phyloP scores from a whole-genome alignment of 2,797 vertebrate genomes.

The Podarcis siculus region DNA sequence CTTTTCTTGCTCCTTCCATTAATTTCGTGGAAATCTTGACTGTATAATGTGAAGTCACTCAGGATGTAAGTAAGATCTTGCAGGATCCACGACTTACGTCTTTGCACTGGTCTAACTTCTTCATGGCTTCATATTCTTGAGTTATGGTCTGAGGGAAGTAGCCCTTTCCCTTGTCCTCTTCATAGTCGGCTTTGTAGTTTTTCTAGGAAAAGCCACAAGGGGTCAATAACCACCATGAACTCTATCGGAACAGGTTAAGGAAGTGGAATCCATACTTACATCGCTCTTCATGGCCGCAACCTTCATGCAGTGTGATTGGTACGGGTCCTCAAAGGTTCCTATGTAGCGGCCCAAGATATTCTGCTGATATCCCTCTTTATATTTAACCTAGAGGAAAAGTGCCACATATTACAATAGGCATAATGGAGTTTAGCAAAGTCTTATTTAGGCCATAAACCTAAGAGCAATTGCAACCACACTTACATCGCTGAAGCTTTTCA shows the following conservation, averaged over 20 bases:
- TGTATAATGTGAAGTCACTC: not conserved
- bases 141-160: slow-evolving; percentile 97
- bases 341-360: slow-evolving; percentile 94
- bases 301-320: slow-evolving; percentile 89
- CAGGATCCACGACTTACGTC: slow-evolving; percentile 84
- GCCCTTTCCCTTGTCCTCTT: slow-evolving; percentile 91
- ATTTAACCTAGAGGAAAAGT: slow-evolving; percentile 79
- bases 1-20: not conserved
- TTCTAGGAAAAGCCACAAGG: slow-evolving; percentile 80
- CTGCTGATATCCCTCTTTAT: slow-evolving; percentile 90
- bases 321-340: slow-evolving; percentile 93
- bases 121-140: slow-evolving; percentile 90
- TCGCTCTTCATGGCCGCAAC: slow-evolving; percentile 89
- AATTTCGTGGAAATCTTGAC: not conserved
- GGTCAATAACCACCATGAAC: not conserved
- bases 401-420: not conserved
- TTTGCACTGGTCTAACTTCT: slow-evolving; percentile 87
- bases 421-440: not conserved
- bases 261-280: slow-evolving; percentile 74
- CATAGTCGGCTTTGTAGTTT: slow-evolving; percentile 93
- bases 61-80: not conserved
- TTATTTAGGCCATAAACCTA: not conserved
- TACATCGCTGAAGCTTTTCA: slow-evolving; percentile 92
- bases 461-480: slow-evolving; percentile 47
- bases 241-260: not conserved